A percentile compares a stretch with the other conserved stretches of the same genome.
Evolutionary conservation across 2,888 invertebrate genomes (phyloP).

Genomic region (Thymelicus lineola): DNA sequence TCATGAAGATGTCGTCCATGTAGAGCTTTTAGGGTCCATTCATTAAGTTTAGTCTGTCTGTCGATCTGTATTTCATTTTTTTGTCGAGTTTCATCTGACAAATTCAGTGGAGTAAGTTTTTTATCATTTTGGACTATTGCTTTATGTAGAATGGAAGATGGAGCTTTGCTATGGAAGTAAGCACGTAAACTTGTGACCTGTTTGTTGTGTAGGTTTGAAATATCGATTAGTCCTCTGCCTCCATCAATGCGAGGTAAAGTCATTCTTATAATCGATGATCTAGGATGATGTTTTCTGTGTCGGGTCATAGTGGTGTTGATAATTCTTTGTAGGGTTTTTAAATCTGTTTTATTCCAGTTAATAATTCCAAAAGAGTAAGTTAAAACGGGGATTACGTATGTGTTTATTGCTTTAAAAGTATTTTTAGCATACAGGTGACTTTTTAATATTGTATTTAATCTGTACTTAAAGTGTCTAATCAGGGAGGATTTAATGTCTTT

Average conservation of each 20-base stretch:
- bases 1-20: conserved; percentile 26
- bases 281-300: not conserved
- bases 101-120: conserved; percentile 10
- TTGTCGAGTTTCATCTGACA: not conserved
- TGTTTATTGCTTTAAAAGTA: conserved; percentile 8
- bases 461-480: not conserved
- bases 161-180: conserved; percentile 24
- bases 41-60: conserved; percentile 10
- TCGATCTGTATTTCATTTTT: not conserved
- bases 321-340: not conserved
- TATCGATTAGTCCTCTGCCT: conserved; percentile 33
- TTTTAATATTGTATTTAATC: not conserved
- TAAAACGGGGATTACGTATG: conserved; percentile 21
- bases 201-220: conserved; percentile 26
- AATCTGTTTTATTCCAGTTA: conserved; percentile 22
- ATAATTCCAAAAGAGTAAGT: conserved; percentile 32
- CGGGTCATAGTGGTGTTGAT: not conserved
- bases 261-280: not conserved
- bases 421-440: not conserved
- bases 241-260: conserved; percentile 4
- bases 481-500: not conserved
- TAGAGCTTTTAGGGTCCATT: conserved; percentile 19
- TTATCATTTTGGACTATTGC: conserved; percentile 48
- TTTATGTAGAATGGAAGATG: conserved; percentile 9
- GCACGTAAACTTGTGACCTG: conserved; percentile 19